These are phyloP conservation scores for Semotilus atromaculatus DNA, from an alignment of 2,797 vertebrate species.

Conservation along the genomic window DNA sequence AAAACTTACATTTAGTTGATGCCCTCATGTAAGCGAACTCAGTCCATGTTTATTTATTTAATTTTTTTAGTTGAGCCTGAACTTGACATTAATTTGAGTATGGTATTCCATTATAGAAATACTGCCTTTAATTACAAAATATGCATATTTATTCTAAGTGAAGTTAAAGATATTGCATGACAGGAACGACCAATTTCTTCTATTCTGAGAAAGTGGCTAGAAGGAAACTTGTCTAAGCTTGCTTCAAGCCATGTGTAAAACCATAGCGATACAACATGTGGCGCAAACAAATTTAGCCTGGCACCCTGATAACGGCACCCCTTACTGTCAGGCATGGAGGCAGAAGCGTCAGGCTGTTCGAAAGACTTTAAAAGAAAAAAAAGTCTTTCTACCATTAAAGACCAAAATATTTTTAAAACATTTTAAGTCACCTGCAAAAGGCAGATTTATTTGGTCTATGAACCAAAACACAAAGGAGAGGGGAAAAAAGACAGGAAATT, in stretches of 20 bases:
- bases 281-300: background rate
- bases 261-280: background rate
- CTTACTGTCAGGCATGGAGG: background rate
- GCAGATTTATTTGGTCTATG: constrained; percentile 1
- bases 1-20: background rate
- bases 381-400: background rate
- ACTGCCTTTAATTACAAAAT: background rate
- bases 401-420: background rate
- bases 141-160: background rate
- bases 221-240: background rate
- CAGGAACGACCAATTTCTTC: background rate
- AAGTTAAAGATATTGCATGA: background rate
- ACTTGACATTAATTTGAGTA: background rate
- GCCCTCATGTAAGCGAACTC: background rate
- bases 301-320: background rate
- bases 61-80: background rate
- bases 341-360: background rate
- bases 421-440: background rate
- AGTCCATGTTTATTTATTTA: background rate
- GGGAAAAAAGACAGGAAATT: background rate
- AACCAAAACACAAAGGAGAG: background rate
- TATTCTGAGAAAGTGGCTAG: background rate
- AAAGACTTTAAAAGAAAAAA: background rate
- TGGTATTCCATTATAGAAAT: background rate
- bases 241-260: background rate